phyloP scores from a whole-genome alignment of 2,797 vertebrate genomes.

The Sphaeramia orbicularis region DNA sequence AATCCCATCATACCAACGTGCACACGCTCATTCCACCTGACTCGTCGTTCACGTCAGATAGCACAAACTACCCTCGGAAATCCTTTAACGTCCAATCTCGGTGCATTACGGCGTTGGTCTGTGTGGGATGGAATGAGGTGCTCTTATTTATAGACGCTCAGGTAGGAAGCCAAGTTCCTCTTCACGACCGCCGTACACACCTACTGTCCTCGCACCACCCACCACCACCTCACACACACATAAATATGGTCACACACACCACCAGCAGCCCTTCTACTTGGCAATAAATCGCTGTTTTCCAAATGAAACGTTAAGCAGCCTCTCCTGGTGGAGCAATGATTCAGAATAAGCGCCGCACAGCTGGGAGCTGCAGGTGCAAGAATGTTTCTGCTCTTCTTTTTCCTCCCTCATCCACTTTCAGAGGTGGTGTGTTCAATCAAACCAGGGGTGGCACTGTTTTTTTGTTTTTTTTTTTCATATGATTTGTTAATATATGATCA shows the following conservation, averaged over 20 bases:
- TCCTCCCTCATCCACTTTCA: slow-evolving; percentile 22
- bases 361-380: slow-evolving; percentile 74
- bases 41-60: slow-evolving; percentile 5
- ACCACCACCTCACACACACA: background rate
- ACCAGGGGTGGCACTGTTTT: too few relatives aligned
- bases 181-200: slow-evolving; percentile 50
- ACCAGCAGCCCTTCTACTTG: slow-evolving; percentile 33
- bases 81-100: slow-evolving; percentile 13
- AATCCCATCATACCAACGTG: slow-evolving; percentile 4
- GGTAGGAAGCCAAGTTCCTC: slow-evolving; percentile 65
- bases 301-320: slow-evolving; percentile 75
- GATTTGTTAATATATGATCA: too few relatives aligned
- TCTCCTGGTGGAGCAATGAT: slow-evolving; percentile 70
- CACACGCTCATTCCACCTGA: slow-evolving; percentile 16
- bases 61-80: slow-evolving; percentile 11
- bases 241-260: slow-evolving; percentile 11
- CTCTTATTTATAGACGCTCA: slow-evolving; percentile 68
- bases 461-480: too few relatives aligned
- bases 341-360: slow-evolving; percentile 73
- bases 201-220: slow-evolving; percentile 16
- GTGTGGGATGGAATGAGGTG: slow-evolving; percentile 51
- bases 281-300: slow-evolving; percentile 78
- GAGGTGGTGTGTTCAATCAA: too few relatives aligned
- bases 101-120: slow-evolving; percentile 11
- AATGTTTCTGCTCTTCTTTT: slow-evolving; percentile 42